Conservation (phyloP, 2,113 vertebrate species). For the Dinomys branickii region DNA sequence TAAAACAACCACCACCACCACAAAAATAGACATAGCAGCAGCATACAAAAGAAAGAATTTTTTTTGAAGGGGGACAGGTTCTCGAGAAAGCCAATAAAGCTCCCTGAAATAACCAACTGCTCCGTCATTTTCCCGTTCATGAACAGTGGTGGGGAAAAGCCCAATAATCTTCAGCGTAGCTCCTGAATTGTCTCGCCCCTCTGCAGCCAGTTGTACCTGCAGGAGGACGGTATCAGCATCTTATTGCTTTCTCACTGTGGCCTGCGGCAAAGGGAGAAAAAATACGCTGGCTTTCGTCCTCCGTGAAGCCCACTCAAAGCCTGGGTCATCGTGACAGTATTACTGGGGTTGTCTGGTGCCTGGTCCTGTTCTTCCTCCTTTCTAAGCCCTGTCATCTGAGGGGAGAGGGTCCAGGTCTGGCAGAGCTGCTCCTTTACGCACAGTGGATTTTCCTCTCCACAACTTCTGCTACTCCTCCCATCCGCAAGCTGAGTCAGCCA, state of each 20-base stretch:
- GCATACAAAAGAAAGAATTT: conserved; percentile 43
- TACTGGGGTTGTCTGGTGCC: background rate
- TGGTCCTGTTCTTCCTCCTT: background rate
- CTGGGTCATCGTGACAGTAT: background rate
- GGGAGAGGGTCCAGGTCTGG: background rate
- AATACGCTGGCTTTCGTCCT: background rate
- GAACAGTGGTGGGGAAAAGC: background rate
- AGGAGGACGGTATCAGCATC: background rate
- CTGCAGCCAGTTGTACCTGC: background rate
- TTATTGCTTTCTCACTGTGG: background rate
- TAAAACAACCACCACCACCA: conserved; percentile 63
- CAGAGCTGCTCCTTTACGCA: too few species aligned
- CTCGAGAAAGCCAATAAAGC: background rate
- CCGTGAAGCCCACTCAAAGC: background rate
- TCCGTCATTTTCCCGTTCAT: fast-evolving
- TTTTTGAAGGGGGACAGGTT: conserved; percentile 11
- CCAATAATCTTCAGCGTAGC: background rate
- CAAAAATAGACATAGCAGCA: conserved; percentile 36
- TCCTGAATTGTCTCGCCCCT: background rate
- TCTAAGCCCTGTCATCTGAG: background rate
- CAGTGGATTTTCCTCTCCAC: background rate
- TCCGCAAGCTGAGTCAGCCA: background rate
- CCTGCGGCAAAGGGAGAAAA: background rate
- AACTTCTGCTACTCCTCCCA: background rate
- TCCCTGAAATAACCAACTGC: background rate